Base-by-base conservation (phyloP, 2,888 invertebrate species). In the Heliconius erato region DNA sequence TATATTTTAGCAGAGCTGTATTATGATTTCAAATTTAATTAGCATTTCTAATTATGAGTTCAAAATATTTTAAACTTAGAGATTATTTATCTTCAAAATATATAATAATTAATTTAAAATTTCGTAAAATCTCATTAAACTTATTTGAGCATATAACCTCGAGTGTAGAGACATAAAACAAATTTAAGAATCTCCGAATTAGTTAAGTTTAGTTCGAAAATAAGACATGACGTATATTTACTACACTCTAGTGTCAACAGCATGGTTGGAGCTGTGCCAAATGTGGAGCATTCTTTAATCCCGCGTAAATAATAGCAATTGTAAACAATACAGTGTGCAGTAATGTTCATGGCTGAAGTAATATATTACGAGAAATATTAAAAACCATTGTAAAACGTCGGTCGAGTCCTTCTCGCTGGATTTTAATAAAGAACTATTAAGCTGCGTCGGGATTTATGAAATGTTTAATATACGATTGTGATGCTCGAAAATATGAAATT, bases 231-330 rank as follows among this genome's bases (percentile, higher is more conserved):
- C 59, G 59, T 63, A 59, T 74, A 76, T 63, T 76, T 63, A 59
- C 74, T 63, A 44, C 9, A 74, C 72, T 80, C 78, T 74, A 80
- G 74, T 81, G 81, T 85, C 83, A 86, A 85, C 85, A 84, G 82
- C 82, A 81, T 74, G n/a, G n/a, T 79, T 86, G 86, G 86, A 83
- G n/a, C 6, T 5, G 65, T 54, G 82, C 86, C 86, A 86, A 86
- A 82, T 86, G 82, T 85, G 28, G 81, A 82, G 80, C 82, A 79
- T 83, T 84, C 83, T 84, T 84, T 84, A 84, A 83, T 80, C 79
- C 79, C 74, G 79, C 74, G 78, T 83, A 84, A 84, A 84, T 84
- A 84, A 84, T 80, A 82, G 77, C 83, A 82, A 83, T 80, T 84
- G 84, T 84, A 81, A 84, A 84, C 84, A 84, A 83, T 83, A 83